These are phyloP conservation scores for Girardinus metallicus DNA, from an alignment of 2,797 vertebrate genomes.

Conservation along the genomic window DNA sequence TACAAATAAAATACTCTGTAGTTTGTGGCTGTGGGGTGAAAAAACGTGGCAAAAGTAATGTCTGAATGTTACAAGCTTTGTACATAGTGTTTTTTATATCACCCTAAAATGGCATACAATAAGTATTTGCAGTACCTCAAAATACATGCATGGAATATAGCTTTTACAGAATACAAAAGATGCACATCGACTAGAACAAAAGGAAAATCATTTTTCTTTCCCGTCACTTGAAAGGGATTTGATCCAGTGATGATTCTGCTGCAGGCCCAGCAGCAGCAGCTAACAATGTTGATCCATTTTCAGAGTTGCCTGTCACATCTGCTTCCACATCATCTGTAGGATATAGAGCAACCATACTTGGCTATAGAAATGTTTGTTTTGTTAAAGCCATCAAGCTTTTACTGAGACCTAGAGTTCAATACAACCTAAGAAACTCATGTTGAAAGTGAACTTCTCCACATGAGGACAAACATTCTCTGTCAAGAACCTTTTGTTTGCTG, in stretches of 20 bases:
- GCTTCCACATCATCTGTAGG: constrained; percentile 29
- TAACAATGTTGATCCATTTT: constrained; percentile 39
- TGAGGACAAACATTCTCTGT: constrained; percentile 23
- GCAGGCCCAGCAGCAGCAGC: constrained; percentile 27
- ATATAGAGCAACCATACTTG: constrained; percentile 14
- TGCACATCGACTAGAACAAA: constrained; percentile 25
- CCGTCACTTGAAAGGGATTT: constrained; percentile 39
- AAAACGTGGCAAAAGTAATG: background rate
- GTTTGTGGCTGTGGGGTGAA: background rate
- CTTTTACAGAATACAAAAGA: constrained; percentile 28
- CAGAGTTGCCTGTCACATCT: constrained; percentile 43
- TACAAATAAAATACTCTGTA: background rate
- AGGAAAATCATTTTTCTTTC: constrained; percentile 25
- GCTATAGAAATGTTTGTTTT: constrained; percentile 34
- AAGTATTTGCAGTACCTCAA: constrained; percentile 22
- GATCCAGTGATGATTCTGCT: constrained; percentile 52
- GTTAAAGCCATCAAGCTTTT: constrained; percentile 19
- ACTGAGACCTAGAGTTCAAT: constrained; percentile 22
- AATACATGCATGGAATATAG: constrained; percentile 26
- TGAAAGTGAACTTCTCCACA: constrained; percentile 18
- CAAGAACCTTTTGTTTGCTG: constrained; percentile 12
- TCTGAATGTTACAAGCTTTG: background rate
- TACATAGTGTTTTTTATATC: background rate
- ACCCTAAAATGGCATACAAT: background rate
- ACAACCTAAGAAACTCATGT: constrained; percentile 3